phyloP scores from a whole-genome alignment of 2,113 vertebrate genomes.

The Isichthys henryi region DNA sequence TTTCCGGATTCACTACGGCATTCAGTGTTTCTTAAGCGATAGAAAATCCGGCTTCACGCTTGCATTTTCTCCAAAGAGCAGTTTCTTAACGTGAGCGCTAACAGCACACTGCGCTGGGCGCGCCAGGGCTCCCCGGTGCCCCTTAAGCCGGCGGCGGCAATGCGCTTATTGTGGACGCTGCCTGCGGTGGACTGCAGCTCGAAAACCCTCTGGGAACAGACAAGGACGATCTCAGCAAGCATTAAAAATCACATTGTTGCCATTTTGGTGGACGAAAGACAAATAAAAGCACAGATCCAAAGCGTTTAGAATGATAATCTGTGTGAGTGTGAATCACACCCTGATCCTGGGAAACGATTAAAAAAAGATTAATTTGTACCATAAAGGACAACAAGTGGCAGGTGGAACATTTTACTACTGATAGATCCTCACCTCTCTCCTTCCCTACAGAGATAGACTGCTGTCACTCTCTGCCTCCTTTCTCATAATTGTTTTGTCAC shows the following conservation, averaged over 20 bases:
- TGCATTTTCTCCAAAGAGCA: background rate
- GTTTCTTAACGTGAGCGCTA: background rate
- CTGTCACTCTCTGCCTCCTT: background rate
- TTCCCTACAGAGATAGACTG: background rate
- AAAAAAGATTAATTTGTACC: background rate
- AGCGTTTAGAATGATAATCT: background rate
- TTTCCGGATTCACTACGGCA: background rate
- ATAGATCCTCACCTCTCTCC: background rate
- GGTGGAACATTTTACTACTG: background rate
- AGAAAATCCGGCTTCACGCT: background rate
- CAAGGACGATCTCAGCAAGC: background rate
- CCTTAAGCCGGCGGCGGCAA: background rate
- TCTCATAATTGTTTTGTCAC: background rate
- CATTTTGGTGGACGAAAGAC: background rate
- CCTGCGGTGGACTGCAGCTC: background rate
- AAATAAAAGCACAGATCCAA: background rate
- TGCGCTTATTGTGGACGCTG: background rate
- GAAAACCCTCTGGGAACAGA: background rate
- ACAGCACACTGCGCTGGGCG: background rate
- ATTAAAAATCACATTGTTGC: background rate
- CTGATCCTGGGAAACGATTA: background rate
- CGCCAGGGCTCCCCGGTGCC: background rate
- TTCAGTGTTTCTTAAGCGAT: background rate
- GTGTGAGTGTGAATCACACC: background rate
- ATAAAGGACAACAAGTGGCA: background rate